Percentiles rank a stretch among this genome's conserved stretches.
Conservation (phyloP, 2,797 vertebrate species). For the Pseudochaenichthys georgianus region DNA sequence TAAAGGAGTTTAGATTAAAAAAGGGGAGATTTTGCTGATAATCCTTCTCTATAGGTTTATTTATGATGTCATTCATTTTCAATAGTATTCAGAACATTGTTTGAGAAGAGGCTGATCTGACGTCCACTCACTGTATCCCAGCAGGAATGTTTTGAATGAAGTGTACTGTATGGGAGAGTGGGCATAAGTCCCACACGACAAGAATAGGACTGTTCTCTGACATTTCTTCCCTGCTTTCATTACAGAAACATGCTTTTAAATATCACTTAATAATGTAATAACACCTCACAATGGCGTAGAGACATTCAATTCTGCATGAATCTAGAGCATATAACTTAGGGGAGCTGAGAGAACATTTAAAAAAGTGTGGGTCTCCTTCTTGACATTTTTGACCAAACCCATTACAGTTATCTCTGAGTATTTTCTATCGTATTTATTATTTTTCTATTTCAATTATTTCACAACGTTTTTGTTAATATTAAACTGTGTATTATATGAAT, state of each 20-base stretch:
- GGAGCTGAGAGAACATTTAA: too few species aligned
- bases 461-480: too few species aligned
- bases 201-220: conserved; percentile 56
- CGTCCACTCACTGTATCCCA: conserved; percentile 17
- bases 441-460: too few species aligned
- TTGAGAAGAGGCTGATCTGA: conserved; percentile 6
- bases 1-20: not conserved
- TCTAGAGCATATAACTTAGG: too few species aligned
- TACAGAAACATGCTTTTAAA: conserved; percentile 10
- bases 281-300: too few species aligned
- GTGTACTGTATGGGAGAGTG: conserved; percentile 45
- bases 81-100: conserved; percentile 4
- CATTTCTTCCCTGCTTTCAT: conserved; percentile 23
- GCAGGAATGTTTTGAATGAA: conserved; percentile 64
- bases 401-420: too few species aligned
- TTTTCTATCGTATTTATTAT: too few species aligned
- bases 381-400: too few species aligned
- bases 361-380: too few species aligned
- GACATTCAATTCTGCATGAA: too few species aligned
- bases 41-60: not conserved
- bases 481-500: too few species aligned
- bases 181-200: conserved; percentile 53
- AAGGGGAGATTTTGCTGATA: accelerated
- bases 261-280: not conserved
- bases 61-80: not conserved